A percentile compares a stretch with the other conserved stretches of the same genome.
phyloP scores from a whole-genome alignment of 1,140 invertebrate genomes.

The Chlorops oryzae region DNA sequence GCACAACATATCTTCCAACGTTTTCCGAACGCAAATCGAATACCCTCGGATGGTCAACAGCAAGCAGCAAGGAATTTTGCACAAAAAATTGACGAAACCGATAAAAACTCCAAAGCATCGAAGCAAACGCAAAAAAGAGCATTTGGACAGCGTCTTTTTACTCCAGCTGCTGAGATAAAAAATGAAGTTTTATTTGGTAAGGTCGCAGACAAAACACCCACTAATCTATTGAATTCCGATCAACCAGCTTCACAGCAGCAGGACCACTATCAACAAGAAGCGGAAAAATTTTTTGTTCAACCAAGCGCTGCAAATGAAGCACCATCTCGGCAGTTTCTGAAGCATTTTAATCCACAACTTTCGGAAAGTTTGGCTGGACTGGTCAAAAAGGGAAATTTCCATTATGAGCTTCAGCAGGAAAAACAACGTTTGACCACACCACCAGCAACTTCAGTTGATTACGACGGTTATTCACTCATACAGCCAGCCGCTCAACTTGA shows the following conservation, averaged over 20 bases:
- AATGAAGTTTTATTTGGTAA: no score
- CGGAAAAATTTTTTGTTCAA: slow-evolving; percentile 25
- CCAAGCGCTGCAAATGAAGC: slow-evolving; percentile 21
- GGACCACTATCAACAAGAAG: slow-evolving; percentile 25
- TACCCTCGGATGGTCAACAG: slow-evolving; percentile 23
- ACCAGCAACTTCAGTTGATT: slow-evolving; percentile 15
- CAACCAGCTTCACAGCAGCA: slow-evolving; percentile 2
- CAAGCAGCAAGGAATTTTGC: slow-evolving; percentile 6
- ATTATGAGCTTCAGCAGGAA: slow-evolving; percentile 26
- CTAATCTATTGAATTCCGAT: neutral
- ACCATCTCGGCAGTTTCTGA: slow-evolving; percentile 36
- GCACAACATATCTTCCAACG: slow-evolving; percentile 26
- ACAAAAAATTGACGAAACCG: neutral
- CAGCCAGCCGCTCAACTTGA: slow-evolving; percentile 22
- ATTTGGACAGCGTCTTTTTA: neutral
- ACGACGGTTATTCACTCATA: neutral
- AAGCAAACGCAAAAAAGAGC: neutral
- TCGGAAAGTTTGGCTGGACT: slow-evolving; percentile 13
- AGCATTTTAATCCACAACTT: slow-evolving; percentile 34
- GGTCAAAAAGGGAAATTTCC: slow-evolving; percentile 30
- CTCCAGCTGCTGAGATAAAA: no score
- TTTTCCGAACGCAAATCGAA: slow-evolving; percentile 25
- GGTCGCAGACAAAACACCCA: no score
- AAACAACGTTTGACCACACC: neutral
- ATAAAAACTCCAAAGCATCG: neutral